Evolutionary conservation across 53 echinoderm and acorn worm genomes (phyloP), one percentile per base, ranked within the genome.

Genomic region (Paracentrotus lividus): DNA sequence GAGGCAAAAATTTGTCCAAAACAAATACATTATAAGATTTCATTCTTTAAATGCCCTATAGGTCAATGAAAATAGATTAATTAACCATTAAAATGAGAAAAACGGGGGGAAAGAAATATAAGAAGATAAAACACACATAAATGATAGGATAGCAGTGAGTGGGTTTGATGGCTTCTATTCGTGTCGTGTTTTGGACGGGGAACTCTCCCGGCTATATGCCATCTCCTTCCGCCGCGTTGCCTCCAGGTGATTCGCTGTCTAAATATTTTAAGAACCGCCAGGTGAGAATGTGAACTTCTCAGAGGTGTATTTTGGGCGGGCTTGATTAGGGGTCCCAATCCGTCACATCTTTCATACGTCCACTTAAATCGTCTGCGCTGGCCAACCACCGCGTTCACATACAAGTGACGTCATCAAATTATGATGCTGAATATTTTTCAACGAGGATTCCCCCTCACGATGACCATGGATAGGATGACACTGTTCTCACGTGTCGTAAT

Each of bases 231-330:
- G 85, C 85, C 49, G 29, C 4, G 51, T 85, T 51, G 85, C 85
- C 51, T 85, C 10, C 85, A 85, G 85, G 85, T 85, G 85, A 85
- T 85, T n/a, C 85, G 85, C 27, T 49, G 85, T 85, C 85, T 85
- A 85, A 85, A 85, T 85, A 85, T 85, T 85, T 49, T 85, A 85
- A 85, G 51, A 85, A 85, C 51, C 51, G 29, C 85, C 47, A 85
- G 85, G 85, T 85, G 85, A 49, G 85, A 85, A 51, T 31, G 15
- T 47, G 51, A 51, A 85, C 85, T 49, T 51, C 51, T 85, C 15
- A n/a, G 29, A 85, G 85, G 85, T 85, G 85, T 51, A 47, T 85
- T 85, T 47, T 85, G 27, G 49, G 47, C 49, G 49, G 85, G 40
- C 27, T 85, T 49, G 26, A 85, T 27, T 49, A 85, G 47, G 85